phyloP scores from a whole-genome alignment of 2,113 vertebrate genomes.

The Bujurquina vittata region DNA sequence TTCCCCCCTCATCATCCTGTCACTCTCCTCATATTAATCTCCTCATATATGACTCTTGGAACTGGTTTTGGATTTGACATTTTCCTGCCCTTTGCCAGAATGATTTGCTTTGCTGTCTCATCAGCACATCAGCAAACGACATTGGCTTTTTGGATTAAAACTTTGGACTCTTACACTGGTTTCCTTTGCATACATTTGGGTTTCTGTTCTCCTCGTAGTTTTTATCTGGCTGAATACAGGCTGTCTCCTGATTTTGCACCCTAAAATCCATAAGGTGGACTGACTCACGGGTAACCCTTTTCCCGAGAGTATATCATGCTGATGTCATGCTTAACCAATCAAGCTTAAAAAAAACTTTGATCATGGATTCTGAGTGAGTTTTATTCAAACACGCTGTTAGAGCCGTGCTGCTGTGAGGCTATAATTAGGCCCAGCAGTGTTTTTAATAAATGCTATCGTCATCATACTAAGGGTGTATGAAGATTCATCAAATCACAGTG shows the following conservation, averaged over 20 bases:
- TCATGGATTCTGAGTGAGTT: too few relatives aligned
- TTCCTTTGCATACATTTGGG: fast-evolving
- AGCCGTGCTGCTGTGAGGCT: not conserved
- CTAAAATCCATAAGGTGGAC: not conserved
- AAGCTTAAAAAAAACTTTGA: not conserved
- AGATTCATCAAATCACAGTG: not conserved
- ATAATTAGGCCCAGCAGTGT: constrained; percentile 7
- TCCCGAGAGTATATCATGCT: not conserved
- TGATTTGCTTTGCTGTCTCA: not conserved
- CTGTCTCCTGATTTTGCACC: not conserved
- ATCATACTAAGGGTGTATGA: not conserved
- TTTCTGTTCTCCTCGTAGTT: not conserved
- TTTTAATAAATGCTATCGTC: constrained; percentile 1
- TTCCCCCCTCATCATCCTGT: not conserved
- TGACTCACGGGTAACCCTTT: not conserved
- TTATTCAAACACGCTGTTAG: not conserved
- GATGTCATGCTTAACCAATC: not conserved
- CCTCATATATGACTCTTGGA: not conserved
- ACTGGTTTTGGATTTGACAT: not conserved
- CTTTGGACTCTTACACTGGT: not conserved
- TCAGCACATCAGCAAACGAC: not conserved
- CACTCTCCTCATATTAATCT: not conserved
- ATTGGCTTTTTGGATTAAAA: not conserved
- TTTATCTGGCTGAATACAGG: not conserved
- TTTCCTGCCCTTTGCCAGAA: constrained; percentile 7